These are phyloP conservation scores for Belonocnema kinseyi DNA, from an alignment of 1,140 invertebrate species.

Conservation along the genomic window DNA sequence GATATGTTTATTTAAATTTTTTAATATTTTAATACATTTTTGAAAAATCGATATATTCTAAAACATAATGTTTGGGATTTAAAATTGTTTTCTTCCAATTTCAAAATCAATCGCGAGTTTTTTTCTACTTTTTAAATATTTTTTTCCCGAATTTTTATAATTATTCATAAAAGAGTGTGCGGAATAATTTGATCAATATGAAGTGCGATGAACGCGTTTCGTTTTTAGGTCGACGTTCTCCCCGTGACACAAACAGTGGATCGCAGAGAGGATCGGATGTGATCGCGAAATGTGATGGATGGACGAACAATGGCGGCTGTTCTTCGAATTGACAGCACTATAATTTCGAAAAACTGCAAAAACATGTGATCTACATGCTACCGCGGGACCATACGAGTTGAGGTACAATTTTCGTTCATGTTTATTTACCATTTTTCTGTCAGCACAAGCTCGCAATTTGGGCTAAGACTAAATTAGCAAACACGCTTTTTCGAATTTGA, in stretches of 20 bases:
- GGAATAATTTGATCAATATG: slow-evolving; percentile 14
- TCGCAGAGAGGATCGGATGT: slow-evolving; percentile 20
- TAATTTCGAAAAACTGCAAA: slow-evolving; percentile 52
- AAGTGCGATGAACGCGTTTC: neutral
- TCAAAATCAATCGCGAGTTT: no score
- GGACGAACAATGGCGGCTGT: slow-evolving; percentile 58
- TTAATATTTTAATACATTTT: neutral
- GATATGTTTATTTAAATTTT: no score
- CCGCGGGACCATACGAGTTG: slow-evolving; percentile 39
- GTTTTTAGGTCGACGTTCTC: slow-evolving; percentile 17
- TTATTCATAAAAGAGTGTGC: neutral
- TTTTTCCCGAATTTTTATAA: neutral
- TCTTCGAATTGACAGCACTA: slow-evolving; percentile 43
- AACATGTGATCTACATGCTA: slow-evolving; percentile 56
- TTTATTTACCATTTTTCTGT: neutral
- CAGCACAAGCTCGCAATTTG: neutral
- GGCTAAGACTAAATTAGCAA: neutral
- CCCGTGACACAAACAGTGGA: slow-evolving; percentile 2
- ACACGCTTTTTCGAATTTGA: slow-evolving; percentile 28
- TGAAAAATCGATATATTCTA: slow-evolving; percentile 4
- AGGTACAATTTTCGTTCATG: slow-evolving; percentile 41
- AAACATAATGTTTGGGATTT: neutral
- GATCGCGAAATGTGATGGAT: slow-evolving; percentile 30
- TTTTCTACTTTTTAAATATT: no score
- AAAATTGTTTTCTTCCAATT: no score